Percentiles rank a stretch among this genome's conserved stretches.
Evolutionary conservation across 2,797 vertebrate genomes (phyloP).

Genomic region (Acanthopagrus latus): DNA sequence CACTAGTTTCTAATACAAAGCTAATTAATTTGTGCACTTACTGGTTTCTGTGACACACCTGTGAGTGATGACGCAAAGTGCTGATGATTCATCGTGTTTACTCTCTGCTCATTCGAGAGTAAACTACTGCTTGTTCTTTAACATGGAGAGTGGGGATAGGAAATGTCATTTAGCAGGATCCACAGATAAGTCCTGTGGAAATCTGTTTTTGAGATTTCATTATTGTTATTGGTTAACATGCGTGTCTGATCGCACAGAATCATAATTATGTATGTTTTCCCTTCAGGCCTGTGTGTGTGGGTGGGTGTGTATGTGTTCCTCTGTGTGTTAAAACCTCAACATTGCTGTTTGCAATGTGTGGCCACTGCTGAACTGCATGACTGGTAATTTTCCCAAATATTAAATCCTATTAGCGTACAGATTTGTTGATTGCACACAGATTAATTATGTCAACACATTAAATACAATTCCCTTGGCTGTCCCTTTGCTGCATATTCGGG

Average conservation of each 20-base stretch:
- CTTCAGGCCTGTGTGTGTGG: background rate
- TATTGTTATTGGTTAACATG: constrained; percentile 14
- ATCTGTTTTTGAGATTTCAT: constrained; percentile 1
- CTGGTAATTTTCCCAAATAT: constrained; percentile 8
- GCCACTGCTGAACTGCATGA: constrained; percentile 1
- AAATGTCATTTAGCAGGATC: constrained; percentile 7
- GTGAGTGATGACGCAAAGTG: constrained; percentile 1
- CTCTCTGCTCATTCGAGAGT: background rate
- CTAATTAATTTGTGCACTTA: background rate
- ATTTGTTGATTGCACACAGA: constrained; percentile 36
- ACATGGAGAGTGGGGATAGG: background rate
- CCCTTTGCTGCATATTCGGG: constrained; percentile 18
- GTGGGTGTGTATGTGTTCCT: background rate
- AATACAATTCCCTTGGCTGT: constrained; percentile 22
- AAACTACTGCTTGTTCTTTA: background rate
- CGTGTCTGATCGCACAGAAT: background rate
- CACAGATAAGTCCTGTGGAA: background rate
- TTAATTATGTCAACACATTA: constrained; percentile 22
- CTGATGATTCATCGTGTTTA: background rate
- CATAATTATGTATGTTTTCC: background rate
- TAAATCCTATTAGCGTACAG: constrained; percentile 22
- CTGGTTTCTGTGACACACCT: background rate
- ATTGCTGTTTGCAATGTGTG: constrained; percentile 8
- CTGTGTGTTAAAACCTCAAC: constrained; percentile 2
- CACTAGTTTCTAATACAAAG: background rate